These are phyloP conservation scores for Cydia amplana DNA, from an alignment of 1,140 invertebrate species.

Conservation along the genomic window DNA sequence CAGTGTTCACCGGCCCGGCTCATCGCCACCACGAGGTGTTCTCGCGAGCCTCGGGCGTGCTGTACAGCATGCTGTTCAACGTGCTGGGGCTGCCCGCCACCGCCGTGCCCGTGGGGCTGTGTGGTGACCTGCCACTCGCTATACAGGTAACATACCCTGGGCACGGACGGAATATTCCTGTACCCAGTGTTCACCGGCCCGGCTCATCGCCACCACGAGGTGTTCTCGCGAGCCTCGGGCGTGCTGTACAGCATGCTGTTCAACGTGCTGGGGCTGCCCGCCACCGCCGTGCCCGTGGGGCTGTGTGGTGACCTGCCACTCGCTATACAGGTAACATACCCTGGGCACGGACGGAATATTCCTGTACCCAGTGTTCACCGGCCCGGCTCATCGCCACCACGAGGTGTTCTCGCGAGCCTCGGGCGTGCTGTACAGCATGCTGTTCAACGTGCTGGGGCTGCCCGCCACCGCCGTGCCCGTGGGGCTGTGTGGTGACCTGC, in stretches of 20 bases:
- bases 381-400: too few species aligned
- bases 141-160: too few species aligned
- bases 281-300: conserved; percentile 87
- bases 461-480: conserved; percentile 88
- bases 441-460: conserved; percentile 88
- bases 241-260: conserved; percentile 86
- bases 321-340: conserved; percentile 88
- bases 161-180: too few species aligned
- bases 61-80: conserved; percentile 88
- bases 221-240: conserved; percentile 76
- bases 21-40: too few species aligned
- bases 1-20: too few species aligned
- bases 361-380: too few species aligned
- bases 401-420: conserved; percentile 67
- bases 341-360: too few species aligned
- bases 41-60: conserved; percentile 80
- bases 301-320: conserved; percentile 86
- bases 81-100: conserved; percentile 87
- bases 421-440: conserved; percentile 84
- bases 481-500: conserved; percentile 86
- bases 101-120: conserved; percentile 85
- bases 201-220: too few species aligned
- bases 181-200: too few species aligned
- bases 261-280: conserved; percentile 88
- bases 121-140: conserved; percentile 87